phyloP scores from a whole-genome alignment of 2,888 invertebrate species.

The Ditula angustiorana region DNA sequence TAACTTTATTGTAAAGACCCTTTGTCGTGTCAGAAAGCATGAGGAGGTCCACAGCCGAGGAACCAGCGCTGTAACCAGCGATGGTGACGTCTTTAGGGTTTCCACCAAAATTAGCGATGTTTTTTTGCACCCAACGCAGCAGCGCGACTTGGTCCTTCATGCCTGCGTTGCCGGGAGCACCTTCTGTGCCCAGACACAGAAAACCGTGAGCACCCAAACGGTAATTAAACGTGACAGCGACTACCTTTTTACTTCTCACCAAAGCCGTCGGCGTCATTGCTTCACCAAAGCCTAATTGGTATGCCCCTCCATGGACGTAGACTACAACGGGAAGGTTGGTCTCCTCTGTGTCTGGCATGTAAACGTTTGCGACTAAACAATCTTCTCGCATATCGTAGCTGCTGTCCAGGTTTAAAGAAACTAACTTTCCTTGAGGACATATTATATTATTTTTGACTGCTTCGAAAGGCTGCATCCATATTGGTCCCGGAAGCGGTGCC shows the following conservation, averaged over 20 bases:
- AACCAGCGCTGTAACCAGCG: slow-evolving; percentile 64
- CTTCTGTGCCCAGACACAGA: slow-evolving; percentile 56
- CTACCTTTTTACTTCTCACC: slow-evolving; percentile 41
- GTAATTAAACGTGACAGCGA: slow-evolving; percentile 50
- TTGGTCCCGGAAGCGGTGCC: slow-evolving; percentile 22
- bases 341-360: slow-evolving; percentile 48
- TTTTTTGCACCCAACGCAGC: slow-evolving; percentile 61
- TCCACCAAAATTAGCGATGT: slow-evolving; percentile 67
- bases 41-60: slow-evolving; percentile 59
- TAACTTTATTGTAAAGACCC: slow-evolving; percentile 63
- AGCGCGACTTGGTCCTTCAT: slow-evolving; percentile 69
- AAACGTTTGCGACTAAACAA: slow-evolving; percentile 43
- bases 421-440: slow-evolving; percentile 12
- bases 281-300: slow-evolving; percentile 45
- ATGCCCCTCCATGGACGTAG: slow-evolving; percentile 54
- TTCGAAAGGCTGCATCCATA: slow-evolving; percentile 24
- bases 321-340: slow-evolving; percentile 53
- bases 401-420: neutral
- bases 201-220: slow-evolving; percentile 54
- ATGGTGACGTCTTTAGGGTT: slow-evolving; percentile 67
- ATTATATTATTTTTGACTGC: slow-evolving; percentile 22
- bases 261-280: slow-evolving; percentile 33
- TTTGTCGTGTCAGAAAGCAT: slow-evolving; percentile 58
- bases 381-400: slow-evolving; percentile 28
- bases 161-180: slow-evolving; percentile 61